Evolutionary conservation across 2,797 vertebrate genomes (phyloP).

Genomic region (Chrysocyon brachyurus): DNA sequence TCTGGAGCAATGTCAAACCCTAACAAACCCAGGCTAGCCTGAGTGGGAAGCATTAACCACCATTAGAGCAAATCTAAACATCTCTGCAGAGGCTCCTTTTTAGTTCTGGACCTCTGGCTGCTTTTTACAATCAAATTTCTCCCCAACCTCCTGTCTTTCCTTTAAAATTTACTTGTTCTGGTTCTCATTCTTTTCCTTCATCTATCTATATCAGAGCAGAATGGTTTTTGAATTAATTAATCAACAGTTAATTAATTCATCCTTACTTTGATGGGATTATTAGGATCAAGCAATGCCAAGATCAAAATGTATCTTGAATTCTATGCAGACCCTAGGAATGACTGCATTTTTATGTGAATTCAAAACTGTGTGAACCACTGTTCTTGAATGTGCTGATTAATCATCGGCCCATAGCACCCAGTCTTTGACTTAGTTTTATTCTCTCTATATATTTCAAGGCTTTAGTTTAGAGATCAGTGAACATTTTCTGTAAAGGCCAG

Average conservation of each 20-base stretch:
- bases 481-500: neutral
- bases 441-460: neutral
- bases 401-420: neutral
- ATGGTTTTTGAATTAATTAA: constrained; percentile 33
- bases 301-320: neutral
- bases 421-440: neutral
- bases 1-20: neutral
- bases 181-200: neutral
- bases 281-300: neutral
- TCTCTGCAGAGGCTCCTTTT: neutral
- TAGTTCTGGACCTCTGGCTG: neutral
- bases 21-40: neutral
- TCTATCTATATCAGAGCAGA: neutral
- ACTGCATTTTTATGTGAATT: neutral
- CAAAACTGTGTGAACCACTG: neutral
- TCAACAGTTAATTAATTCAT: neutral
- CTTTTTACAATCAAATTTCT: neutral
- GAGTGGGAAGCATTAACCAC: neutral
- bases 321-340: neutral
- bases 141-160: neutral
- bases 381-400: neutral
- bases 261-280: constrained; percentile 52
- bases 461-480: neutral
- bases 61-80: neutral
- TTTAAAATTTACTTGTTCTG: constrained; percentile 15